These are phyloP conservation scores for Hartigia nigra DNA, from an alignment of 2,888 invertebrate genomes.

Conservation along the genomic window DNA sequence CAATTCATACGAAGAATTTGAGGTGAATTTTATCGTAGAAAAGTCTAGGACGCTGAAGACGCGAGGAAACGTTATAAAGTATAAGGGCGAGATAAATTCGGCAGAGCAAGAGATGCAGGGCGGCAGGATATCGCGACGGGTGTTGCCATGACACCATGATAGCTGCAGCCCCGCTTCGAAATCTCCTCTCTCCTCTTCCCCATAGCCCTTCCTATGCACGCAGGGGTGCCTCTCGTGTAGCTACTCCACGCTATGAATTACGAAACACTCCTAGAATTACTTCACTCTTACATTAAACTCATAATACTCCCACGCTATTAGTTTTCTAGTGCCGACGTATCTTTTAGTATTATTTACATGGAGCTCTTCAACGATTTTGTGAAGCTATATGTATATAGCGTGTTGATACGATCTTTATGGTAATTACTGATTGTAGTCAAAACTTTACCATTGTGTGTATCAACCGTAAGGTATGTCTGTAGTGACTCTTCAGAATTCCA, in stretches of 20 bases:
- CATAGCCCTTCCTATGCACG: conserved; percentile 8
- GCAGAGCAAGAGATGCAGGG: conserved; percentile 1
- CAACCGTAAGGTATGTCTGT: not conserved
- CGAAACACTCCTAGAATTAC: conserved; percentile 41
- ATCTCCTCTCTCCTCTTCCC: conserved; percentile 34
- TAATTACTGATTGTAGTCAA: not conserved
- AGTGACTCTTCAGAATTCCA: not conserved
- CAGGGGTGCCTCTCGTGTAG: not conserved
- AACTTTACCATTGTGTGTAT: not conserved
- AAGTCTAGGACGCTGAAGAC: not conserved
- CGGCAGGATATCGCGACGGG: conserved; percentile 36
- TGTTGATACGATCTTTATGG: not conserved
- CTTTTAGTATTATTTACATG: not conserved
- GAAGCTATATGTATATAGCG: not conserved
- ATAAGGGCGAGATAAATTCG: not conserved
- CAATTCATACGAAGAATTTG: not conserved
- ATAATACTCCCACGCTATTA: not conserved
- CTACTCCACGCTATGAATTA: conserved; percentile 31
- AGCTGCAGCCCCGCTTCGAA: conserved; percentile 53
- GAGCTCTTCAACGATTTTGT: not conserved
- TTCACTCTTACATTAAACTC: conserved; percentile 22
- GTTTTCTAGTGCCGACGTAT: not conserved
- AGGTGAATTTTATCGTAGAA: not conserved
- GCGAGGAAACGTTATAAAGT: not conserved
- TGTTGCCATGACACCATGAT: conserved; percentile 64